Conservation (phyloP, 2,888 invertebrate species). For the Tetropium fuscum region DNA sequence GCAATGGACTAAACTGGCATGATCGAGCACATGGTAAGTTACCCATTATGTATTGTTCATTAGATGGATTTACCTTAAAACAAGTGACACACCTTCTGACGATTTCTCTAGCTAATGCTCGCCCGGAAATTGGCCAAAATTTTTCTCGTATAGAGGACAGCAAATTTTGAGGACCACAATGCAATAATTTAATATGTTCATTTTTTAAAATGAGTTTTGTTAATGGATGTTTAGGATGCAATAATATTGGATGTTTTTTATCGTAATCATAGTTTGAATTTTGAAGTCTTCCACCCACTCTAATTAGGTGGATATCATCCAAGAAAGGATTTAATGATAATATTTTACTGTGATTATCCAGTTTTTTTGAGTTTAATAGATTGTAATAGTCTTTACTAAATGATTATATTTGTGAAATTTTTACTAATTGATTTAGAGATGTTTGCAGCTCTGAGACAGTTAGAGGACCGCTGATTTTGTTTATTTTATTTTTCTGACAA, state of each 20-base stretch:
- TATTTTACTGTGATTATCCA: conserved; percentile 9
- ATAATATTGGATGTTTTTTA: conserved; percentile 37
- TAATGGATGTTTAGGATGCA: conserved; percentile 33
- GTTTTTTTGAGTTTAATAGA: neutral
- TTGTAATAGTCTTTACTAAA: conserved; percentile 21
- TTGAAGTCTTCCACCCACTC: conserved; percentile 37
- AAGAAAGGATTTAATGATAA: conserved; percentile 35
- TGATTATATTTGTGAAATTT: conserved; percentile 2
- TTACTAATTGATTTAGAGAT: conserved; percentile 2
- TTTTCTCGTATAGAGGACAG: conserved; percentile 33
- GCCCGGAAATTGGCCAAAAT: conserved; percentile 37
- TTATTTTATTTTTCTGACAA: neutral
- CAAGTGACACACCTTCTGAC: conserved; percentile 38
- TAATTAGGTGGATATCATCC: conserved; percentile 29
- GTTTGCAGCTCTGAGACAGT: neutral
- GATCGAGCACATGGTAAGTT: conserved; percentile 34
- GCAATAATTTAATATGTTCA: conserved; percentile 38
- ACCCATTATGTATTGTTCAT: conserved; percentile 37
- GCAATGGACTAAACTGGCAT: conserved; percentile 34
- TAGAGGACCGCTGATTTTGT: neutral
- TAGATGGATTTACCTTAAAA: conserved; percentile 36
- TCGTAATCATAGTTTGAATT: conserved; percentile 21
- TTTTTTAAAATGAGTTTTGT: conserved; percentile 34
- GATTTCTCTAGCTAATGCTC: conserved; percentile 32
- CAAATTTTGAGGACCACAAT: conserved; percentile 36